phyloP scores from a whole-genome alignment of 1,140 invertebrate genomes.

The Cylas formicarius region DNA sequence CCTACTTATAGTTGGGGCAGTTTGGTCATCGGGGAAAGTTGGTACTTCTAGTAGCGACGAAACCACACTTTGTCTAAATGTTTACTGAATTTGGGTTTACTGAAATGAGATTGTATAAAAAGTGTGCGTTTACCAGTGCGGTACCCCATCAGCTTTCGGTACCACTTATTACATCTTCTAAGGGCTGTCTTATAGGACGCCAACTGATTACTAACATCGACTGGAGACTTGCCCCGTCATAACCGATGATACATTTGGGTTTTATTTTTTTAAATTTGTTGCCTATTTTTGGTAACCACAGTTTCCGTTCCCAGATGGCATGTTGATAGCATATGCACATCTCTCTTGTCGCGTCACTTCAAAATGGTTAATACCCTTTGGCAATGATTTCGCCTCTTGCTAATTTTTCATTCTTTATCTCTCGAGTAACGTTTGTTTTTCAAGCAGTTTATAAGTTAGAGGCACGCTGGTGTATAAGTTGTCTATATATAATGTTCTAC shows the following conservation, averaged over 20 bases:
- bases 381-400: conserved; percentile 34
- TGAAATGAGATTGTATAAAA: neutral
- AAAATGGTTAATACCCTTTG: too few relatives aligned
- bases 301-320: conserved; percentile 26
- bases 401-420: conserved; percentile 37
- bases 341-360: conserved; percentile 42
- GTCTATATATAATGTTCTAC: conserved; percentile 25
- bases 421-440: conserved; percentile 28
- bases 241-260: conserved; percentile 29
- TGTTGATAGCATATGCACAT: conserved; percentile 42
- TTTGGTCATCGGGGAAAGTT: too few relatives aligned
- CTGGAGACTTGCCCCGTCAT: conserved; percentile 34
- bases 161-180: conserved; percentile 26
- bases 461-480: conserved; percentile 42
- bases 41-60: too few relatives aligned
- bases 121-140: conserved; percentile 31
- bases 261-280: neutral
- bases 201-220: conserved; percentile 36
- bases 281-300: neutral
- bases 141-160: conserved; percentile 31
- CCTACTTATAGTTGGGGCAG: neutral
- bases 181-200: conserved; percentile 29
- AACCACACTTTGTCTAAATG: conserved; percentile 1
- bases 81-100: neutral
- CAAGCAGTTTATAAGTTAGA: conserved; percentile 38